Percentiles rank a stretch among this genome's conserved stretches.
Conservation (phyloP, 2,113 vertebrate species). For the Sus scrofa region DNA sequence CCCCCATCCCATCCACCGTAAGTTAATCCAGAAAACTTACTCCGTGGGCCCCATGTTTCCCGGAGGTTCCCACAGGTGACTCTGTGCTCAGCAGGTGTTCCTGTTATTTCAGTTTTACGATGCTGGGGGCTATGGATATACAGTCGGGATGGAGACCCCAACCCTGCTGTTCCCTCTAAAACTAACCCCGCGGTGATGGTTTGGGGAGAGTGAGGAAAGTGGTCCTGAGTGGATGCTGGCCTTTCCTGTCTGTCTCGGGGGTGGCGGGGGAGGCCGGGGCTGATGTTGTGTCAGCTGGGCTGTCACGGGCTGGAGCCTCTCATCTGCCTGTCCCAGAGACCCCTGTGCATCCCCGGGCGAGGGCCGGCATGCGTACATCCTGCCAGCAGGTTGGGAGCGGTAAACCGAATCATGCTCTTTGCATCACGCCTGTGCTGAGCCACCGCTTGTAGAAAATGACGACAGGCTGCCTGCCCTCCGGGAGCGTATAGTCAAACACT, state of each 20-base stretch:
- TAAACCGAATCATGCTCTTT: no score
- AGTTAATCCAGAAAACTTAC: rapidly evolving
- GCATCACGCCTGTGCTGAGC: not conserved
- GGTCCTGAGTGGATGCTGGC: not conserved
- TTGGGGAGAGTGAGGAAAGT: rapidly evolving
- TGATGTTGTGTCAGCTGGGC: no score
- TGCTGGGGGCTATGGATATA: not conserved
- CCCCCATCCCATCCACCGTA: rapidly evolving
- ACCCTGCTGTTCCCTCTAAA: not conserved
- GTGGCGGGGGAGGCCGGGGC: not conserved
- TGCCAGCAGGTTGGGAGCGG: no score
- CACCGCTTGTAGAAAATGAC: rapidly evolving
- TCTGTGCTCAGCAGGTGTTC: not conserved
- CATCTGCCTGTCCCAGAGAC: rapidly evolving
- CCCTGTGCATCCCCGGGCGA: rapidly evolving
- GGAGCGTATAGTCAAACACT: no score
- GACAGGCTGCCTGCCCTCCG: not conserved
- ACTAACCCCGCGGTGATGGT: rapidly evolving
- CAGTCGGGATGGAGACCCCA: rapidly evolving
- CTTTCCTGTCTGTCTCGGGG: rapidly evolving
- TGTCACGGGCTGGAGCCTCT: no score
- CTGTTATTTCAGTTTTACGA: rapidly evolving
- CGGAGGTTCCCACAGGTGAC: rapidly evolving
- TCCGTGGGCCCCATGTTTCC: rapidly evolving
- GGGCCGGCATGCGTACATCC: rapidly evolving